A percentile compares a stretch with the other conserved stretches of the same genome.
These are phyloP conservation scores for Beris chalybata DNA, from an alignment of 2,888 invertebrate species.

Conservation along the genomic window DNA sequence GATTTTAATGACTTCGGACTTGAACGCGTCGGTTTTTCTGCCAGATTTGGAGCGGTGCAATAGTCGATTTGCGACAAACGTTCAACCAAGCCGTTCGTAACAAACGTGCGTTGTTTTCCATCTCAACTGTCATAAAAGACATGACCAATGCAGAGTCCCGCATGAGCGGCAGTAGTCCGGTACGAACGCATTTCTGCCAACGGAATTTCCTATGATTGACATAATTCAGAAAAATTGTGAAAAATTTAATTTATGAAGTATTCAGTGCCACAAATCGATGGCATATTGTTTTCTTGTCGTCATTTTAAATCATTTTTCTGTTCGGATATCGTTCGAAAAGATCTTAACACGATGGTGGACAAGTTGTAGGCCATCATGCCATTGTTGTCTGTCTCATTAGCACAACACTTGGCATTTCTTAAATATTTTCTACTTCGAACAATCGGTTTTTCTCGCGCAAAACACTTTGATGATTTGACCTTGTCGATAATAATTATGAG, in stretches of 20 bases:
- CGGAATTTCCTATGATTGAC: constrained; percentile 16
- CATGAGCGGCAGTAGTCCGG: neutral
- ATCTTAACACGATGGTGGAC: constrained; percentile 26
- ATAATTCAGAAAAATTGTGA: constrained; percentile 23
- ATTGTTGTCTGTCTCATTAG: constrained; percentile 31
- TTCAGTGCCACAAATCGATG: constrained; percentile 10
- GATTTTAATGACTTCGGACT: constrained; percentile 45
- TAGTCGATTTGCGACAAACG: too few species aligned
- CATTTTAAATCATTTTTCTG: too few species aligned
- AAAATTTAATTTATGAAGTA: constrained; percentile 19
- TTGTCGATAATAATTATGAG: constrained; percentile 18
- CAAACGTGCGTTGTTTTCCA: neutral
- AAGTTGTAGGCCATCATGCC: constrained; percentile 8
- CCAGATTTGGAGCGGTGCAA: constrained; percentile 6
- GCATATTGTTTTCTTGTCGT: neutral
- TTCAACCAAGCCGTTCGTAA: too few species aligned
- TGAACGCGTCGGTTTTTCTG: constrained; percentile 16
- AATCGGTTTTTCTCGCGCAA: neutral
- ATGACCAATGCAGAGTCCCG: constrained; percentile 2
- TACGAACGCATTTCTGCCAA: neutral
- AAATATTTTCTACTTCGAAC: constrained; percentile 11
- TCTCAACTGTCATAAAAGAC: constrained; percentile 27
- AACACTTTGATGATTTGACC: constrained; percentile 1
- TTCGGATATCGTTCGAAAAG: too few species aligned
- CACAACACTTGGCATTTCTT: constrained; percentile 27